phyloP scores from a whole-genome alignment of 2,888 invertebrate genomes.

The Idaea aversata region DNA sequence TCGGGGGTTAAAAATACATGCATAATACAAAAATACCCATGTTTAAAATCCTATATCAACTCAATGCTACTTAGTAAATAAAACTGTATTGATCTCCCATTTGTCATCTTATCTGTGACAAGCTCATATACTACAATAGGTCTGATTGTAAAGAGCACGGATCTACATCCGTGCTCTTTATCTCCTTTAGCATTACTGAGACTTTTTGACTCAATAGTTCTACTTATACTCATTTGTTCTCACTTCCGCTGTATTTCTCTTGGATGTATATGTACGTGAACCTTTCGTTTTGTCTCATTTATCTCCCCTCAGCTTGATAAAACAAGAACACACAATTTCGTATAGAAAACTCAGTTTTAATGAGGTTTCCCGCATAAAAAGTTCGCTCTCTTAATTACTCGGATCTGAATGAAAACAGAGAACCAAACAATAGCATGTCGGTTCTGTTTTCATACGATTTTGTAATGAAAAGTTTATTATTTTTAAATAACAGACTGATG shows the following conservation, averaged over 20 bases:
- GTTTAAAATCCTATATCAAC: too few relatives aligned
- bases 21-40: too few relatives aligned
- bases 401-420: not conserved
- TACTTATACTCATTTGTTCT: too few relatives aligned
- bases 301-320: not conserved
- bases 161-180: too few relatives aligned
- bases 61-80: too few relatives aligned
- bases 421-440: not conserved
- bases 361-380: conserved; percentile 1
- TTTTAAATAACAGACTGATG: not conserved
- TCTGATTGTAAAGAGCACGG: too few relatives aligned
- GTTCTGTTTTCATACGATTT: not conserved
- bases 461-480: not conserved
- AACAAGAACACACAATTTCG: not conserved
- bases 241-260: not conserved
- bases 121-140: too few relatives aligned
- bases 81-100: too few relatives aligned
- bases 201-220: too few relatives aligned
- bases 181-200: too few relatives aligned
- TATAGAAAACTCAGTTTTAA: not conserved
- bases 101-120: too few relatives aligned
- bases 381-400: not conserved
- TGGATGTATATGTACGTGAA: not conserved
- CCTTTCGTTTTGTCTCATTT: not conserved
- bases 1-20: too few relatives aligned